These are phyloP conservation scores for Trachythela sp. DNA, from an alignment of 64 coral and sea anemone species.

Conservation along the genomic window DNA sequence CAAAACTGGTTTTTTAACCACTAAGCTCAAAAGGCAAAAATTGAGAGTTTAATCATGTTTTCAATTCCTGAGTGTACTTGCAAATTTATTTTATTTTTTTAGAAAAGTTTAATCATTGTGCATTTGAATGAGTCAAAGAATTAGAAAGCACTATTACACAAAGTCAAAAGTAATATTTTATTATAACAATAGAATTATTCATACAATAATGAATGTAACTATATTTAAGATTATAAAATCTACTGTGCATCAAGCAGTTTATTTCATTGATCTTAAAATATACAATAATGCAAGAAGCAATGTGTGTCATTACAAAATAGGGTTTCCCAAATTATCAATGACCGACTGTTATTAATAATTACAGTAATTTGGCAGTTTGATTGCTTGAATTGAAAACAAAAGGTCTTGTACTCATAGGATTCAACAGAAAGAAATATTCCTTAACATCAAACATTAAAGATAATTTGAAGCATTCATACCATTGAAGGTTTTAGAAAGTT, in stretches of 20 bases:
- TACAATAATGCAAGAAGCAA: not conserved
- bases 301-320: not conserved
- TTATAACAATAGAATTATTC: not conserved
- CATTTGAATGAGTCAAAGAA: conserved; percentile 7
- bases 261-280: conserved; percentile 4
- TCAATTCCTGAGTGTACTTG: not conserved
- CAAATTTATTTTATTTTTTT: not conserved
- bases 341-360: not conserved
- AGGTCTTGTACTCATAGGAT: not conserved
- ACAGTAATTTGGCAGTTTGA: not conserved
- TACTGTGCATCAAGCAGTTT: too few relatives aligned
- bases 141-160: too few relatives aligned
- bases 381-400: not conserved
- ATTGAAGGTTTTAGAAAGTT: too few relatives aligned
- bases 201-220: not conserved
- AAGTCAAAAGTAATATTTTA: not conserved
- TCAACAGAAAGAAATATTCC: not conserved
- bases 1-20: not conserved
- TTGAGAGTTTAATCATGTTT: not conserved
- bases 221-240: not conserved
- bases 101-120: not conserved
- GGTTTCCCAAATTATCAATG: not conserved
- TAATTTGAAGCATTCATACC: not conserved
- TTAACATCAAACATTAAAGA: not conserved
- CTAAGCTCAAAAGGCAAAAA: not conserved